Percentiles rank a stretch among this genome's conserved stretches.
Evolutionary conservation across 2,113 vertebrate species (phyloP).

Genomic region (Strigops habroptila): DNA sequence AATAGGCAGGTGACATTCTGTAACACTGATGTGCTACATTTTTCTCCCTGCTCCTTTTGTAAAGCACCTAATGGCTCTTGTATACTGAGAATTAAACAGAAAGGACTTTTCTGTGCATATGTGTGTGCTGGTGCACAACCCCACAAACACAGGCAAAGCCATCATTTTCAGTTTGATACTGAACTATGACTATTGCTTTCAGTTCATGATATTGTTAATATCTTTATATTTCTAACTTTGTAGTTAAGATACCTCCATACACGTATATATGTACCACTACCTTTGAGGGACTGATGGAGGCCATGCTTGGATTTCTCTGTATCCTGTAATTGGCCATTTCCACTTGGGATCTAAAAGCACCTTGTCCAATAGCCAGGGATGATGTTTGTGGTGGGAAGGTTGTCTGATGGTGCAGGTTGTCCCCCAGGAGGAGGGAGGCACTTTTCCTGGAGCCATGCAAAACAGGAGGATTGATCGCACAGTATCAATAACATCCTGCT

Average conservation of each 20-base stretch:
- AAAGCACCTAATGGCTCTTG: background rate
- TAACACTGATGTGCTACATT: background rate
- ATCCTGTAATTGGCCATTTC: background rate
- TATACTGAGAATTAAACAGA: background rate
- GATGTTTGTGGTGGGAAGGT: background rate
- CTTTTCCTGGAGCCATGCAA: background rate
- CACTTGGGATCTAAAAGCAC: background rate
- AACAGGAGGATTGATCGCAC: background rate
- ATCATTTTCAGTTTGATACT: background rate
- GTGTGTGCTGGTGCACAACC: accelerated
- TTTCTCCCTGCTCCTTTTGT: background rate
- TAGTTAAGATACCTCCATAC: background rate
- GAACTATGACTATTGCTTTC: background rate
- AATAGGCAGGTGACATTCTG: background rate
- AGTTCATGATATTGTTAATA: background rate
- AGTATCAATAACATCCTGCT: background rate
- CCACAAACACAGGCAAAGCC: background rate
- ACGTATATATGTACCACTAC: background rate
- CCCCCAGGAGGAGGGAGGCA: background rate
- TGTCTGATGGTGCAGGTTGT: background rate
- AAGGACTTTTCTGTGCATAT: background rate
- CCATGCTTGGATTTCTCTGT: background rate
- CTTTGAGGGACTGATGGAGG: background rate
- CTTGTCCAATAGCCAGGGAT: background rate
- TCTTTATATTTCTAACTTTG: background rate